Base-by-base conservation (phyloP, 2,888 invertebrate species). In the Ectemnius cavifrons region DNA sequence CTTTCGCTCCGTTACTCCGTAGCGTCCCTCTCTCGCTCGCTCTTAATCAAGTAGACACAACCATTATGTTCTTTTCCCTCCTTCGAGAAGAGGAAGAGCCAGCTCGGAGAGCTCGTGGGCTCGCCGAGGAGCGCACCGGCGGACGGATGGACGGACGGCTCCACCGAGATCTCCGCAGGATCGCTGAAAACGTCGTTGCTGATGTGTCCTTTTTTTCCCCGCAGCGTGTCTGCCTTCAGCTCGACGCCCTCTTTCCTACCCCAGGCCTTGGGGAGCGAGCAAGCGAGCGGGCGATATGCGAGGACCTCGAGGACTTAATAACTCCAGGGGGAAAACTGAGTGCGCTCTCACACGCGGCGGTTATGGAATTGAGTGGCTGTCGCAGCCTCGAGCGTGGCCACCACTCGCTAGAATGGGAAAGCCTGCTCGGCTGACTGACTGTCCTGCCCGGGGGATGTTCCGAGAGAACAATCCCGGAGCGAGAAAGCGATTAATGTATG, bases 401-500 rank as follows among this genome's bases (percentile, higher is more conserved):
- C 62, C 14, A 6, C 18, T 11, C 5, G 28, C 20, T 37, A 69
- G 16, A 60, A 37, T 37, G 37, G 37, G 37, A 37, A 37, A 37
- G 37, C 37, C 63, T 8, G 28, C 27, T 64, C n/a, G 64, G 59
- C 47, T 37, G 63, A 59, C 57, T 37, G 57, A 28, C 52, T 49
- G 73, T 65, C 66, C 62, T 66, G 20, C 63, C 46, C 47, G 46
- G 60, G 56, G 65, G 37, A 37, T 37, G 37, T 37, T 37, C 37
- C 37, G 37, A 37, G 37, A 37, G 37, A 37, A 37, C 37, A 37
- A 16, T 52, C 52, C 52, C 52, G 52, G 52, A 75, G 72, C 71
- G 77, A 79, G 83, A 85, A 56, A 84, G 86, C 86, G 86, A 86
- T 86, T 86, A 86, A 87, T 86, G 81, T 83, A 85, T 84, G 85